Evolutionary conservation across 2,113 vertebrate genomes (phyloP).

Genomic region (Crotalus viridis): DNA sequence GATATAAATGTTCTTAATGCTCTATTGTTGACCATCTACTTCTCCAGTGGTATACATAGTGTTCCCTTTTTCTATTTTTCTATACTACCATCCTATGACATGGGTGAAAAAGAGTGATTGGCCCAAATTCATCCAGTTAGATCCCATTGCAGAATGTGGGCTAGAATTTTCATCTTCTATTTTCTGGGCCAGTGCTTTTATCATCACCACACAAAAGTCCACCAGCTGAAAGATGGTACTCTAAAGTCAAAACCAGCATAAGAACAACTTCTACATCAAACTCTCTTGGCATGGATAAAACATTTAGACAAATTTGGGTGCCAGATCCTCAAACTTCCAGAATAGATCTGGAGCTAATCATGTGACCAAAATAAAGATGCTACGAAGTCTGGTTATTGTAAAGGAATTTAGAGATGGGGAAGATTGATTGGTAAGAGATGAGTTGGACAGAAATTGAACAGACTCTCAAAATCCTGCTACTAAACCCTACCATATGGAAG

Average conservation of each 20-base stretch:
- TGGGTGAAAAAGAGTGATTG: not conserved
- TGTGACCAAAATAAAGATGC: not conserved
- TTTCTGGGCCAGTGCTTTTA: not conserved
- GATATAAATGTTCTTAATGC: not conserved
- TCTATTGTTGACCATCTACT: not conserved
- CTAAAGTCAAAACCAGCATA: not conserved
- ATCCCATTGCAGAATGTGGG: not conserved
- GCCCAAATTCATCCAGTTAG: not conserved
- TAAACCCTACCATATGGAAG: not conserved
- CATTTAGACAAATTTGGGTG: not conserved
- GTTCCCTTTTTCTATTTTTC: not conserved
- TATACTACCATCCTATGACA: not conserved
- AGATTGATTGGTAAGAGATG: not conserved
- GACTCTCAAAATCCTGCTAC: not conserved
- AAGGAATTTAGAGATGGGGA: not conserved
- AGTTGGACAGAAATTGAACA: not conserved
- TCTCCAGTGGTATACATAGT: not conserved
- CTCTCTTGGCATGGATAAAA: not conserved
- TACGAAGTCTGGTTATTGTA: not conserved
- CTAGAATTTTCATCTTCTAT: not conserved
- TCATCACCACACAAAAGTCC: not conserved
- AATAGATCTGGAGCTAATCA: not conserved
- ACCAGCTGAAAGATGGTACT: not conserved
- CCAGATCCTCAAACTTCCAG: not conserved
- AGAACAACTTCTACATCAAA: not conserved